Evolutionary conservation across 2,888 invertebrate species (phyloP).

Genomic region (Sisyra nigra): DNA sequence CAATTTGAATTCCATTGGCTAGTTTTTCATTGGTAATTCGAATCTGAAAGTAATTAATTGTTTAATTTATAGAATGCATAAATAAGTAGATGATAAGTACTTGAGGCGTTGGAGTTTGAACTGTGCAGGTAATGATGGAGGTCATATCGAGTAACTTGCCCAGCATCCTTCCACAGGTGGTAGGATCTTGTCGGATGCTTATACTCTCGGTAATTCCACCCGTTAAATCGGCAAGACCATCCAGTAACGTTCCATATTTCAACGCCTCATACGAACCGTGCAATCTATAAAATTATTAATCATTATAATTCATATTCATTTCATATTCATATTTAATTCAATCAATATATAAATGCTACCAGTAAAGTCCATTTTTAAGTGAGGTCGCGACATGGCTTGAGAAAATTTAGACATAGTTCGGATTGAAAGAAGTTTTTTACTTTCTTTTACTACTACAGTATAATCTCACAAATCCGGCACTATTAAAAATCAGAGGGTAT

Average conservation of each 20-base stretch:
- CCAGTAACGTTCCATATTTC: conserved; percentile 78
- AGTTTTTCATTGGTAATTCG: conserved; percentile 44
- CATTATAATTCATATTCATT: background rate
- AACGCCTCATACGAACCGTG: conserved; percentile 88
- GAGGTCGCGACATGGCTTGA: too few species aligned
- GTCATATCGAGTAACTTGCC: conserved; percentile 62
- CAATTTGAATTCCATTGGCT: conserved; percentile 49
- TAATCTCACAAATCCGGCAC: too few species aligned
- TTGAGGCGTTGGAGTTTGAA: conserved; percentile 34
- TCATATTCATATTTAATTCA: background rate
- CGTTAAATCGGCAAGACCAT: conserved; percentile 75
- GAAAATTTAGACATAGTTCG: too few species aligned
- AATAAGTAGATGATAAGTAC: conserved; percentile 12
- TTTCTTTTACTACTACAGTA: too few species aligned
- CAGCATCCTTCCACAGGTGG: conserved; percentile 47
- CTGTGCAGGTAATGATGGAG: conserved; percentile 67
- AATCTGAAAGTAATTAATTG: conserved; percentile 25
- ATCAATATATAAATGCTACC: too few species aligned
- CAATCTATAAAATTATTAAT: conserved; percentile 36
- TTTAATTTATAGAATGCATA: background rate
- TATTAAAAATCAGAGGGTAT: too few species aligned
- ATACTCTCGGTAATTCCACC: conserved; percentile 80
- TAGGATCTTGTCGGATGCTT: conserved; percentile 50
- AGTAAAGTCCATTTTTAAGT: too few species aligned
- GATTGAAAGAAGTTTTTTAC: too few species aligned